Evolutionary conservation across 2,797 vertebrate species (phyloP).

Genomic region (Smutsia gigantea): DNA sequence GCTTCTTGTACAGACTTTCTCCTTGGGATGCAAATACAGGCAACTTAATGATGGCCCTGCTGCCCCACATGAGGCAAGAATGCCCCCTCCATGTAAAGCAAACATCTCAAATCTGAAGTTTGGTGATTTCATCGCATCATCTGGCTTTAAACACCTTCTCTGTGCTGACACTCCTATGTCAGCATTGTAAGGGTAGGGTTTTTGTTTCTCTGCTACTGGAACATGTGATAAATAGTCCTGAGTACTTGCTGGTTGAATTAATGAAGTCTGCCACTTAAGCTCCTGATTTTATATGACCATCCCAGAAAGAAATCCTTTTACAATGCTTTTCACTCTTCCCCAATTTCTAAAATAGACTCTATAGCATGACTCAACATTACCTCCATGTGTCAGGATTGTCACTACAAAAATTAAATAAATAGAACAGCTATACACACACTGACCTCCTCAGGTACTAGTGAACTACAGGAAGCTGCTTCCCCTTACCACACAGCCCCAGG

Average conservation of each 20-base stretch:
- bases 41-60: not conserved
- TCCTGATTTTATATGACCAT: slow-evolving; percentile 18
- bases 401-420: not conserved
- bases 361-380: not conserved
- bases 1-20: not conserved
- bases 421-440: not conserved
- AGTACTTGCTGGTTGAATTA: not conserved
- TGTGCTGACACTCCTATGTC: accelerated
- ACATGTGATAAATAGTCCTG: not conserved
- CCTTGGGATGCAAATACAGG: not conserved
- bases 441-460: not conserved
- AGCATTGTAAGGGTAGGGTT: not conserved
- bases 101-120: not conserved
- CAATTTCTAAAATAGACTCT: not conserved
- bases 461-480: not conserved
- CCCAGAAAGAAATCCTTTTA: not conserved
- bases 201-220: not conserved
- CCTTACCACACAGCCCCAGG: no score
- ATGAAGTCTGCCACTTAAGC: not conserved
- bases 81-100: not conserved
- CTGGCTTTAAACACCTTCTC: not conserved
- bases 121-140: not conserved
- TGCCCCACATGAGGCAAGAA: not conserved
- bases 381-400: not conserved
- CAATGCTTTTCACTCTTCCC: not conserved